Percentiles rank a stretch among this genome's conserved stretches.
phyloP scores from a whole-genome alignment of 2,797 vertebrate species.

The Hoplostethus atlanticus region DNA sequence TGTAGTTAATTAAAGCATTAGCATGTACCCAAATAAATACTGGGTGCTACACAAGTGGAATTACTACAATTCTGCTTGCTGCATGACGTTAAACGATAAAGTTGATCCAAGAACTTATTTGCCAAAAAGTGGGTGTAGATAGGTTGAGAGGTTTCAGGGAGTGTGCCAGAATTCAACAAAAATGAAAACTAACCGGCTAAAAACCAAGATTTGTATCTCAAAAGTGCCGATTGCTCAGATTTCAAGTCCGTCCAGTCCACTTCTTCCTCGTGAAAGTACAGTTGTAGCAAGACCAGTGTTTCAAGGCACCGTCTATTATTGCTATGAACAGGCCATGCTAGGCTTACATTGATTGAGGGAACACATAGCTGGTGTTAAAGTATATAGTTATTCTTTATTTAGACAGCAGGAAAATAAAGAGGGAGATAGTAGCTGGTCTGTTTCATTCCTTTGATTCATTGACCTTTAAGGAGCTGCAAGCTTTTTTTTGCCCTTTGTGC shows the following conservation, averaged over 20 bases:
- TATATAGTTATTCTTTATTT: too few species aligned
- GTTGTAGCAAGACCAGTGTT: not conserved
- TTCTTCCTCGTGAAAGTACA: not conserved
- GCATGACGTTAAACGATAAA: too few species aligned
- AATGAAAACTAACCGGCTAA: not conserved
- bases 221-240: not conserved
- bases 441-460: not conserved
- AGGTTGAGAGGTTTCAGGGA: not conserved
- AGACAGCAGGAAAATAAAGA: too few species aligned
- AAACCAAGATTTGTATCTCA: not conserved
- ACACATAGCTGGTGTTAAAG: not conserved
- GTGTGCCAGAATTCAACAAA: not conserved
- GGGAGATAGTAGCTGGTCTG: too few species aligned
- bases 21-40: too few species aligned
- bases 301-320: not conserved
- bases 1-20: too few species aligned
- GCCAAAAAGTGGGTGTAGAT: too few species aligned
- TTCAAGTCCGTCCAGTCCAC: too few species aligned
- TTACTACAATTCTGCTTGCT: too few species aligned
- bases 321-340: not conserved
- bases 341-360: not conserved
- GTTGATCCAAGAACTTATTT: too few species aligned
- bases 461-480: not conserved
- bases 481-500: not conserved
- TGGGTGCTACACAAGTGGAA: too few species aligned